Evolutionary conservation across 2,113 vertebrate species (phyloP).

Genomic region (Mesoclemmys tuberculata): DNA sequence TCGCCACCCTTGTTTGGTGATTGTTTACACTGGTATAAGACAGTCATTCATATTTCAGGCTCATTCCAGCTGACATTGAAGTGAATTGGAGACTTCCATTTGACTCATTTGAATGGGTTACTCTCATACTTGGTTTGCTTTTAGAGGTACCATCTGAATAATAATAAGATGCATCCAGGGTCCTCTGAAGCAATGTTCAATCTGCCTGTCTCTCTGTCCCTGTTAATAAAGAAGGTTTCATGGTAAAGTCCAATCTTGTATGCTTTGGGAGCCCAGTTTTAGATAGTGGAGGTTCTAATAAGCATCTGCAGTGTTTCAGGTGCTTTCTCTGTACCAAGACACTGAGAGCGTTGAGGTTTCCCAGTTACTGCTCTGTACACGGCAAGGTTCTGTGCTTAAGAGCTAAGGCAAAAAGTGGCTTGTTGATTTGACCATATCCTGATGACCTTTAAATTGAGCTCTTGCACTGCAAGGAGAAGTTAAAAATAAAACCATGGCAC

Average conservation of each 20-base stretch:
- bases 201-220: not conserved
- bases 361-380: not conserved
- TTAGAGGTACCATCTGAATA: not conserved
- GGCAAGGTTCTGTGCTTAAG: not conserved
- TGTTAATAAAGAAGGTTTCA: not conserved
- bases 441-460: not conserved
- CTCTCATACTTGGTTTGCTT: not conserved
- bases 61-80: fast-evolving
- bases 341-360: not conserved
- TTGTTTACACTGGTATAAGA: fast-evolving
- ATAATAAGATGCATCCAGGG: not conserved
- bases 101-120: not conserved
- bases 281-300: not conserved
- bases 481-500: constrained; percentile 7
- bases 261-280: not conserved
- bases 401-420: not conserved
- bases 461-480: not conserved
- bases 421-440: not conserved
- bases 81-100: not conserved
- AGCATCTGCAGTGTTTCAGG: not conserved
- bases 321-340: not conserved
- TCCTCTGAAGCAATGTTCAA: not conserved
- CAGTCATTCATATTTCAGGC: not conserved
- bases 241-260: not conserved
- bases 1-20: not conserved